Base-by-base conservation (phyloP, 2,888 invertebrate genomes). In the Hyposoter didymator region DNA sequence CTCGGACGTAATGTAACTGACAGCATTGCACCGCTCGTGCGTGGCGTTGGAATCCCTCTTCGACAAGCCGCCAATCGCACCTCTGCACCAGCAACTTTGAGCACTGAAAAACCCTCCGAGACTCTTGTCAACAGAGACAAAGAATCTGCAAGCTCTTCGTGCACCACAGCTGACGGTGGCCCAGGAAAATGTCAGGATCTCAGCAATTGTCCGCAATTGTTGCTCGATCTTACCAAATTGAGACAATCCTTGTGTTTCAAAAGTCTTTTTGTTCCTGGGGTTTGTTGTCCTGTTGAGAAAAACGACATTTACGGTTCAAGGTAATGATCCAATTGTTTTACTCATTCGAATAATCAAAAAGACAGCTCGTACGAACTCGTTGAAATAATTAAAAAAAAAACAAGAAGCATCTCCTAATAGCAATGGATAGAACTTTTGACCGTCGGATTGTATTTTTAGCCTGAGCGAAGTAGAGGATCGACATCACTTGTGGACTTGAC, bases 191-290 rank as follows among this genome's bases (percentile, higher is more conserved):
- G 98, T 91, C 97, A 98, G 91, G 98, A 98, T 92, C 94, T 98
- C 22, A 97, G 98, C 90, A 97, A 97, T 90, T 98, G 98, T 91
- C 98, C 98, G 0, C 97, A 98, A 89, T 94, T 98, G 39, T 94
- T 98, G 0, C 94, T 98, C 32, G 97, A 98, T 93, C 94, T 98
- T 74, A 96, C 97, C 17, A 97, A 96, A 92, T 94, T 98, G 22
- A 94, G 98, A 45, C 97, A 98, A 91, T 98, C 98, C 0, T 95
- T 98, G 12, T 98, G 98, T 91, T 98, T 98, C 92, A 98, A 98
- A 94, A 97, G 97, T 87, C 95, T 98, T 1, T 98, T 98, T 91
- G 97, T 98, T 1, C 98, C 98, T 0, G 98, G 98, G 1, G 98
- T 98, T 2, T 98, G 98, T 92, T 98, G 98, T 93, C 98, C 98